Evolutionary conservation across 1,140 invertebrate genomes (phyloP).

Genomic region (Heliconius congener): DNA sequence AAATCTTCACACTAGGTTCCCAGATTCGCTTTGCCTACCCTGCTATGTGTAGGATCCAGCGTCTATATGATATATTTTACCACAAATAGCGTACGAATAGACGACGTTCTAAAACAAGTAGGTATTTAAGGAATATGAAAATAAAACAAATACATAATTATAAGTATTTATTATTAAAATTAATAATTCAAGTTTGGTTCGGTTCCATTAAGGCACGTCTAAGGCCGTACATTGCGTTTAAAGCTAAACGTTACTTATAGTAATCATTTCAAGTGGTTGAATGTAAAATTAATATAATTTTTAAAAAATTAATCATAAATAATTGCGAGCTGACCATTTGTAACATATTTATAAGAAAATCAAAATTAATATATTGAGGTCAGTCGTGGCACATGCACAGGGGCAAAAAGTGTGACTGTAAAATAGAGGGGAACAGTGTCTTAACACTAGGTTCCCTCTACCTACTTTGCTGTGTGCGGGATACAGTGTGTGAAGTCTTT

Average conservation of each 20-base stretch:
- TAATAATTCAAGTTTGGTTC: conserved; percentile 70
- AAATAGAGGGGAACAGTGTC: no score
- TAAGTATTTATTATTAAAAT: conserved; percentile 38
- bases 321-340: neutral
- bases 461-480: no score
- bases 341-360: neutral
- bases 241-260: conserved; percentile 62
- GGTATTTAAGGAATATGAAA: neutral
- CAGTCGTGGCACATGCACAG: no score
- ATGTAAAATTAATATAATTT: conserved; percentile 11
- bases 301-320: no score
- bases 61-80: neutral
- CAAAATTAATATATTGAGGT: no score
- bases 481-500: no score
- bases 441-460: no score
- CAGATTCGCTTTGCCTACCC: no score
- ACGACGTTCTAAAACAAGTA: no score
- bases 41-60: no score
- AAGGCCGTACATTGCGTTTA: conserved; percentile 72
- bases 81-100: neutral
- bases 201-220: conserved; percentile 71
- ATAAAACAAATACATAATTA: conserved; percentile 34
- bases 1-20: no score
- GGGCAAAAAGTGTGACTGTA: no score
- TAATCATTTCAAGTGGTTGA: conserved; percentile 29